Percentiles rank a stretch among this genome's conserved stretches.
phyloP scores from a whole-genome alignment of 2,113 vertebrate species.

The Gymnogyps californianus region DNA sequence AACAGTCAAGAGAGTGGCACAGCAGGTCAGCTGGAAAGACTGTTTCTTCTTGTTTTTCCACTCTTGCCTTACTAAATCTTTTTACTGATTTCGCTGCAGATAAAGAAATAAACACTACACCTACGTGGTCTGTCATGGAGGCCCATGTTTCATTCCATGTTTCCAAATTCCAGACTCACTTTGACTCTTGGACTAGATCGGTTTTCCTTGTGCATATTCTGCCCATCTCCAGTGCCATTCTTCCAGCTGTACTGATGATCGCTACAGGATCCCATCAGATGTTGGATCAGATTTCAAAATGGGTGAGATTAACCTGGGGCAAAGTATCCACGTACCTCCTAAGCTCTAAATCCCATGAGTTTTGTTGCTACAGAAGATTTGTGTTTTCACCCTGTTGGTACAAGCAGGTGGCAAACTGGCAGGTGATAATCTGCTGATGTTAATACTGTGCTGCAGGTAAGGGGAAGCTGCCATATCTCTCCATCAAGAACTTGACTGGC shows the following conservation, averaged over 20 bases:
- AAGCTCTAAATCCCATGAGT: background rate
- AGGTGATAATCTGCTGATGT: background rate
- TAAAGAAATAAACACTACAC: background rate
- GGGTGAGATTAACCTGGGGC: background rate
- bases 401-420: background rate
- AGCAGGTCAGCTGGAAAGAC: conserved; percentile 3
- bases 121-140: background rate
- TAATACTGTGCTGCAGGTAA: background rate
- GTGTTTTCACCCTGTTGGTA: background rate
- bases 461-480: background rate
- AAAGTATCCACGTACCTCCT: background rate
- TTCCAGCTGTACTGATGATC: background rate
- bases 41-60: conserved; percentile 17
- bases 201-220: background rate
- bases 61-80: background rate
- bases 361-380: background rate
- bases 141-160: background rate
- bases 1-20: background rate
- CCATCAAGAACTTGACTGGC: background rate
- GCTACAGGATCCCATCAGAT: accelerated
- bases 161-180: background rate
- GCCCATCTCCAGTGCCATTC: background rate
- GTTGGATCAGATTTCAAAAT: background rate
- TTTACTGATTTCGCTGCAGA: conserved; percentile 22
- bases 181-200: background rate